Evolutionary conservation across 2,888 invertebrate genomes (phyloP), one percentile per base, ranked within the genome.

Genomic region (Carabus problematicus): DNA sequence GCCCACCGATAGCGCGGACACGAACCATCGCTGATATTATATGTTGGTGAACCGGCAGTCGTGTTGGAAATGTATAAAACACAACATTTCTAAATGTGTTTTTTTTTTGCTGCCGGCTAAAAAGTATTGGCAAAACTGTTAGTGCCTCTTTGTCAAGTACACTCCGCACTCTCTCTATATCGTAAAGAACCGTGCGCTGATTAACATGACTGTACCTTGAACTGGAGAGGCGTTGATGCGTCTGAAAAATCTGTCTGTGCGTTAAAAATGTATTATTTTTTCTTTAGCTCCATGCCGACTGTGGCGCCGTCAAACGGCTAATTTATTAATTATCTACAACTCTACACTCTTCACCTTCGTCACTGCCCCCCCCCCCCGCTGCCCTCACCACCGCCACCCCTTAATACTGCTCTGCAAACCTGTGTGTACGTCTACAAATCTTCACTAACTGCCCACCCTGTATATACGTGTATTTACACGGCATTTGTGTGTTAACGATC

Each of bases 191-290:
- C 52, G 40, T 41, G 54, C 52, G 52, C 66, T 70, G 63, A 29
- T 70, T 9, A 11, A 14, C 40, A 9, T 9, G 70, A 58, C 12
- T 70, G 55, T 63, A 64, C 70, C n/a, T 56, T 43, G 41, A 16
- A 29, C n/a, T 12, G 16, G 75, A 78, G 79, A 81, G 81, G 81
- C 81, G 81, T 81, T 81, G 81, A 81, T 78, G 80, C 79, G 77
- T 80, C 76, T 79, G 79, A 81, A 78, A 79, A 80, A n/a, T n/a
- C n/a, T n/a, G n/a, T 75, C 75, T 79, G 80, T 3, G 81, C 79
- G 80, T 81, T 81, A 81, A 81, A 81, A 81, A 80, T 79, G 77
- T 79, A 80, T 81, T 79, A 78, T 78, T 80, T 81, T 80, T 77
- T 70, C 73, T 72, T 73, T 73, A 70, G 76, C 77, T 79, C 78